Percentiles rank a stretch among this genome's conserved stretches.
Evolutionary conservation across 2,888 invertebrate species (phyloP).

Genomic region (Ennomos fuscantarius): DNA sequence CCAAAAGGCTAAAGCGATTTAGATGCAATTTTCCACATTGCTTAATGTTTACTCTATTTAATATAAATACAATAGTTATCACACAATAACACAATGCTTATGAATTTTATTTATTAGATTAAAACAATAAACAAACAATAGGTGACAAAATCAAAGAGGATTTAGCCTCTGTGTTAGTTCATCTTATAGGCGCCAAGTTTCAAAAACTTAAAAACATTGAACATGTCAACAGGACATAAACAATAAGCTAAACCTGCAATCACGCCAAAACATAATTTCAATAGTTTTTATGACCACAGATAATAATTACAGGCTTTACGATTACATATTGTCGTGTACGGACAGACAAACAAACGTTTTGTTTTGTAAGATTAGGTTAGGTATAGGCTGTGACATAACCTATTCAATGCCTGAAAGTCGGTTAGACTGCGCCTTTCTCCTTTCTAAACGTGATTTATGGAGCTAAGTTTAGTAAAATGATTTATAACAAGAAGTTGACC

Average conservation of each 20-base stretch:
- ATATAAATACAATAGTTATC: no score
- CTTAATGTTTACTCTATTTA: no score
- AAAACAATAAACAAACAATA: no score
- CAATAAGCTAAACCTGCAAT: constrained; percentile 1
- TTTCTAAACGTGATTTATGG: constrained; percentile 17
- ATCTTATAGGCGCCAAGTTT: background rate
- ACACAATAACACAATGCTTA: no score
- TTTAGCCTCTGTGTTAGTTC: no score
- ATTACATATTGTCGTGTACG: constrained; percentile 1
- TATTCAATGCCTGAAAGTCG: constrained; percentile 12
- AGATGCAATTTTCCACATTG: no score
- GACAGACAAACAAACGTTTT: constrained; percentile 10
- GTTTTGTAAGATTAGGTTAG: constrained; percentile 7
- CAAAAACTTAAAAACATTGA: background rate
- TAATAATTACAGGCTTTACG: constrained; percentile 8
- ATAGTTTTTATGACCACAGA: background rate
- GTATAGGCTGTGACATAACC: constrained; percentile 4
- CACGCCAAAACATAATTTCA: constrained; percentile 2
- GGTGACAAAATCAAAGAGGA: no score
- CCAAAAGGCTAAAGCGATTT: no score
- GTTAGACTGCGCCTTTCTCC: constrained; percentile 18
- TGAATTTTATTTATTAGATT: no score
- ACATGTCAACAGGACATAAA: constrained; percentile 13
- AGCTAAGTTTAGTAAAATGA: constrained; percentile 9
- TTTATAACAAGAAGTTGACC: constrained; percentile 1